phyloP scores from a whole-genome alignment of 1,140 invertebrate species.

The Megalonaias nervosa region DNA sequence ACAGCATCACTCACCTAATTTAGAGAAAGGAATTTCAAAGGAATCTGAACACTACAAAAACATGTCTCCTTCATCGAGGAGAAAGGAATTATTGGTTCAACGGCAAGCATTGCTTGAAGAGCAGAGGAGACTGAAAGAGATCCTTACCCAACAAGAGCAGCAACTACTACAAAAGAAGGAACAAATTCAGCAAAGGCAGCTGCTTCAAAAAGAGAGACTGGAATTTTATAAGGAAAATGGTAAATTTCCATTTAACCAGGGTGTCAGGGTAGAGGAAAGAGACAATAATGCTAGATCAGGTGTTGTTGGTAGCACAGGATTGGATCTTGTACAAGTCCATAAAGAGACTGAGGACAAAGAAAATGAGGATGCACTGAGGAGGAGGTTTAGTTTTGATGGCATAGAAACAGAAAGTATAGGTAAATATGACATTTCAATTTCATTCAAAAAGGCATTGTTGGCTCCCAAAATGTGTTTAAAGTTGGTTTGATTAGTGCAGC shows the following conservation, averaged over 20 bases:
- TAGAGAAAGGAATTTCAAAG: constrained; percentile 17
- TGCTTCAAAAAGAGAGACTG: constrained; percentile 33
- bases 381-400: not conserved
- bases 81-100: constrained; percentile 24
- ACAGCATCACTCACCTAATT: constrained; percentile 27
- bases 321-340: not conserved
- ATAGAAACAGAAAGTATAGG: too few species aligned
- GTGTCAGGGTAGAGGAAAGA: constrained; percentile 16
- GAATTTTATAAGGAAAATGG: constrained; percentile 32
- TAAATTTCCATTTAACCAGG: constrained; percentile 27
- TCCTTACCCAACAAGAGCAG: constrained; percentile 26
- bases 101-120: constrained; percentile 33
- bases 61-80: constrained; percentile 23
- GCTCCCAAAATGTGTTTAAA: too few species aligned
- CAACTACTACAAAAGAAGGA: constrained; percentile 17
- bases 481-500: too few species aligned
- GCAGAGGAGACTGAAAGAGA: constrained; percentile 17
- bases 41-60: constrained; percentile 34
- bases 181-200: constrained; percentile 22
- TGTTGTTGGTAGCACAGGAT: not conserved
- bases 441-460: too few species aligned
- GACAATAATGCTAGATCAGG: constrained; percentile 9
- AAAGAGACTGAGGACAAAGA: too few species aligned
- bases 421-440: too few species aligned
- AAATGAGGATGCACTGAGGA: not conserved